Evolutionary conservation across 2,797 vertebrate genomes (phyloP).

Genomic region (Rhynchotus rufescens): DNA sequence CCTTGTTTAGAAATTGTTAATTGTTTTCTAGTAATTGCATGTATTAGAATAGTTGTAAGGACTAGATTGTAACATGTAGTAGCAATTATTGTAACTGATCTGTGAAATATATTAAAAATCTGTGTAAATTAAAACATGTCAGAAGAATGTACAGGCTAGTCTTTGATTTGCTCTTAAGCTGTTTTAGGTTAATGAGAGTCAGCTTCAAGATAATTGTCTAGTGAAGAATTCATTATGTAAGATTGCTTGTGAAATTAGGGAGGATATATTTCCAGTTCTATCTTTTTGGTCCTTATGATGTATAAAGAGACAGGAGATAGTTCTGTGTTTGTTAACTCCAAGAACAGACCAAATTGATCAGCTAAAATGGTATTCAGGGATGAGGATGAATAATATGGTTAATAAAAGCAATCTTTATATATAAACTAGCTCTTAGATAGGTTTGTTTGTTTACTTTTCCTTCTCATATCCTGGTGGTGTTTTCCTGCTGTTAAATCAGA

Average conservation of each 20-base stretch:
- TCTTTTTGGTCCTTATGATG: not conserved
- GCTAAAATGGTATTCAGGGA: not conserved
- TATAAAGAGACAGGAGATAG: not conserved
- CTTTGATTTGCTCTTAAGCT: not conserved
- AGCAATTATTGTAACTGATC: not conserved
- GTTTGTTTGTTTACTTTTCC: not conserved
- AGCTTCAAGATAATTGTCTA: not conserved
- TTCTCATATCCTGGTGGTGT: not conserved
- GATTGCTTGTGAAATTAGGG: not conserved
- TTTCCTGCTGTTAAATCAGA: not conserved
- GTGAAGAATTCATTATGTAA: not conserved
- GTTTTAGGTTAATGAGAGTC: not conserved
- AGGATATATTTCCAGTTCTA: not conserved
- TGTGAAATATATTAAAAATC: not conserved
- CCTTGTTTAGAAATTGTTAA: not conserved
- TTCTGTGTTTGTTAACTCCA: accelerated
- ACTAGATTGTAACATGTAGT: not conserved
- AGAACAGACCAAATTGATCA: not conserved
- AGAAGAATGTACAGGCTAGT: not conserved
- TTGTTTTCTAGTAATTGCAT: not conserved
- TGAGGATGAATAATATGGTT: not conserved
- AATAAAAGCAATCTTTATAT: not conserved
- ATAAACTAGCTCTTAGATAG: not conserved
- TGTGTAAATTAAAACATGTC: not conserved
- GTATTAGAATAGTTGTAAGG: too few relatives aligned